Evolutionary conservation across 1,140 invertebrate species (phyloP).

Genomic region (Trachelipus rathkii): DNA sequence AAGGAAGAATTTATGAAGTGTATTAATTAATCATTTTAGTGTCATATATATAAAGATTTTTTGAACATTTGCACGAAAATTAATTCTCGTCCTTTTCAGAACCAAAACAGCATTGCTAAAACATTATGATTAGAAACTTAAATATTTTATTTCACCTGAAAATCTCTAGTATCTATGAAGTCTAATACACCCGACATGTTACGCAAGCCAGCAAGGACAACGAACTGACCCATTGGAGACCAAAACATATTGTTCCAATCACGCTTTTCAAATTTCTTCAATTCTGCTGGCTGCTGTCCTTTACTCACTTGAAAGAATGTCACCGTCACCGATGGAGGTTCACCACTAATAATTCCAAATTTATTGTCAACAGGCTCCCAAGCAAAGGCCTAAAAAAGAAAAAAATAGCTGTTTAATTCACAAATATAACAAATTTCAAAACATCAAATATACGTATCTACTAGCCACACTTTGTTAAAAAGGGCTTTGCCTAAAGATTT

Average conservation of each 20-base stretch:
- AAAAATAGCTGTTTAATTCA: not conserved
- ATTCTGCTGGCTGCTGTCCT: constrained; percentile 75
- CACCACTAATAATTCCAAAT: constrained; percentile 94
- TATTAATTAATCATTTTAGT: too few species aligned
- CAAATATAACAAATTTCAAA: too few species aligned
- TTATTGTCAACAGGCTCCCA: constrained; percentile 97
- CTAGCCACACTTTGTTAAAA: too few species aligned
- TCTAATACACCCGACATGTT: constrained; percentile 84
- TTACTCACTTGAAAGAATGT: constrained; percentile 89
- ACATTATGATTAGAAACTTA: too few species aligned
- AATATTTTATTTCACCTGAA: constrained; percentile 29
- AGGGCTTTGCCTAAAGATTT: too few species aligned
- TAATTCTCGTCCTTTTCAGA: too few species aligned
- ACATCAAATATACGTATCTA: too few species aligned
- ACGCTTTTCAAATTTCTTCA: constrained; percentile 87
- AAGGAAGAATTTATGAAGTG: too few species aligned
- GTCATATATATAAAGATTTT: too few species aligned
- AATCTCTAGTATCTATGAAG: constrained; percentile 76
- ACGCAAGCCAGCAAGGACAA: constrained; percentile 80
- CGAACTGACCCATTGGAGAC: constrained; percentile 92
- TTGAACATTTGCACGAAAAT: too few species aligned
- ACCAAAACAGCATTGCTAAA: too few species aligned
- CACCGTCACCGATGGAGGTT: constrained; percentile 79
- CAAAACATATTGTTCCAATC: constrained; percentile 92
- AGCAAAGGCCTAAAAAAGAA: constrained; percentile 77